Base-by-base conservation (phyloP, 2,888 invertebrate species). In the Cosmia trapezina region DNA sequence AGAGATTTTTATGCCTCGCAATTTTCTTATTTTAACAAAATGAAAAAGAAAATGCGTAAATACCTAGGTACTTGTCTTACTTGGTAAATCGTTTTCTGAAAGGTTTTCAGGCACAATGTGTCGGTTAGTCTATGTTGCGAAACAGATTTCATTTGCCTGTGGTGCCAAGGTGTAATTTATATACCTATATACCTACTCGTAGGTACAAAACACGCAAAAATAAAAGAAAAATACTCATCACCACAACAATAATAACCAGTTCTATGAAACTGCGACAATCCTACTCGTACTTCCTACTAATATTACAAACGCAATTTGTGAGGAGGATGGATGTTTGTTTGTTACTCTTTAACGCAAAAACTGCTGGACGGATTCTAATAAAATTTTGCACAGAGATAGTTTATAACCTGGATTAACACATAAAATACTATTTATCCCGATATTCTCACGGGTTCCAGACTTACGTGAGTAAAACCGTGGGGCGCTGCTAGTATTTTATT, bases 41-140 rank as follows among this genome's bases (percentile, higher is more conserved):
- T 9, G 19, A 28, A 41, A 22, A 71, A 74, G 22, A 49, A 74
- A 71, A 43, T 73, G 12, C 8, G 2, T 41, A 41, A 41, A 8
- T 41, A 37, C 37, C 6, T 37, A 41, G 1, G 7, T 11, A 1
- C 33, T 45, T 33, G 14, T 45, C 62, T 37, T 37, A 37, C 43
- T 45, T n/a, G 5, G 14, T 75, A n/a, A 64, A 64, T 65, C 14
- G 22, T 28, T 72, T 33, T 60, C 22, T 19, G 4, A 9, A 9
- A 70, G 0, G 37, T 37, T 45, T 47, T 17, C 3, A 1, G 14
- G 4, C 8, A n/a, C n/a, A n/a, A 14, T 19, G 9, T 37, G 8
- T 4, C 17, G 7, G 7, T 45, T 51, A 22, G 33, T n/a, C n/a
- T n/a, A 45, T 19, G 12, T 37, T 22, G 9, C 5, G 19, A 60